These are phyloP conservation scores for Andrena cerasifolii DNA, from an alignment of 1,140 invertebrate species.

Conservation along the genomic window DNA sequence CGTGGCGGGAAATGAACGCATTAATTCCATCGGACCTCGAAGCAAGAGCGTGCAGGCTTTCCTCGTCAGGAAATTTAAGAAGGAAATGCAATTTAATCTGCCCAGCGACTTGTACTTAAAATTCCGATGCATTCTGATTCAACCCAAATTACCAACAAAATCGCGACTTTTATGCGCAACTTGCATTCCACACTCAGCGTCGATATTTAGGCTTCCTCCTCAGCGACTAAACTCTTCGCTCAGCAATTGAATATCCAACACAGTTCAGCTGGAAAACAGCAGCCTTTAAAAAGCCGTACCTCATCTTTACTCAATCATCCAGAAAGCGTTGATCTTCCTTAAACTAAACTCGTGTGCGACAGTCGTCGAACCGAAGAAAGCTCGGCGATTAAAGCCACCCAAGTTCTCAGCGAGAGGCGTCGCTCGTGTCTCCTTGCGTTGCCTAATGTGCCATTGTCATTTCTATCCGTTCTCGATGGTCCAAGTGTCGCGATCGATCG, in stretches of 20 bases:
- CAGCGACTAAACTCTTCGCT: too few relatives aligned
- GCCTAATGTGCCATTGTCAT: conserved; percentile 52
- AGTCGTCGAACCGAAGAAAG: background rate
- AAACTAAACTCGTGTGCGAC: background rate
- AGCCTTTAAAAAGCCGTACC: too few relatives aligned
- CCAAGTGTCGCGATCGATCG: conserved; percentile 39
- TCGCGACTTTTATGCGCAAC: too few relatives aligned
- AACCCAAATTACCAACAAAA: too few relatives aligned
- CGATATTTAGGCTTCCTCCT: too few relatives aligned
- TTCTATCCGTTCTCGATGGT: conserved; percentile 30
- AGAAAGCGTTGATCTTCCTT: background rate
- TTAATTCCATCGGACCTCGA: conserved; percentile 7
- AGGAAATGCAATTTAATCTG: too few relatives aligned
- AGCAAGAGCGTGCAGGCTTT: background rate
- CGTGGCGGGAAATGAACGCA: background rate
- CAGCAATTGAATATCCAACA: too few relatives aligned
- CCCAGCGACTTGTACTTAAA: too few relatives aligned
- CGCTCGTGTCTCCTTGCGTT: conserved; percentile 4
- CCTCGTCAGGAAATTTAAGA: background rate
- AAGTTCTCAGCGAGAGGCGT: background rate
- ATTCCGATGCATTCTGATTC: too few relatives aligned
- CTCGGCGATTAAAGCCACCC: background rate
- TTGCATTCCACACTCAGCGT: too few relatives aligned
- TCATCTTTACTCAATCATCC: background rate
- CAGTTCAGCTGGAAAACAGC: too few relatives aligned